phyloP scores from a whole-genome alignment of 2,888 invertebrate species.

The Cremastobaeus sp. region DNA sequence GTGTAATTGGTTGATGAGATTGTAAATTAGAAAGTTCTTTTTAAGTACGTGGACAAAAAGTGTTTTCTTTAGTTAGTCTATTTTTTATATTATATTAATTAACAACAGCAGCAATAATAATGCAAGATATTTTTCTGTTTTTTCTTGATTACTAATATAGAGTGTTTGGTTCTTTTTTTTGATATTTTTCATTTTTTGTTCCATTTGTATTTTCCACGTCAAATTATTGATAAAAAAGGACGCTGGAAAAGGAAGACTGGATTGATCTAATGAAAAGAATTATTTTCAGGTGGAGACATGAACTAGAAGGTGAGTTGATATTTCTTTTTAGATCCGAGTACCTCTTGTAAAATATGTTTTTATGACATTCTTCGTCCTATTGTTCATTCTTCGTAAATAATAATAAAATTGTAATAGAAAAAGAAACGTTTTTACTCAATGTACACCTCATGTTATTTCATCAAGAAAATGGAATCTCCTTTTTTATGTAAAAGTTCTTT shows the following conservation, averaged over 20 bases:
- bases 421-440: no score
- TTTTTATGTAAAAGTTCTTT: no score
- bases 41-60: no score
- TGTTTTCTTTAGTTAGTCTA: no score
- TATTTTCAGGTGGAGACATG: constrained; percentile 56
- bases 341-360: constrained; percentile 45
- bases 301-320: constrained; percentile 51
- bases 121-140: no score
- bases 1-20: no score
- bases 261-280: constrained; percentile 45
- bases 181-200: constrained; percentile 8
- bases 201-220: constrained; percentile 6
- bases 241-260: constrained; percentile 16
- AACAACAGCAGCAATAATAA: no score
- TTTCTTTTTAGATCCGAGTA: constrained; percentile 27
- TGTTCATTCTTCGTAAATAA: constrained; percentile 35
- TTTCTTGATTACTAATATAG: no score
- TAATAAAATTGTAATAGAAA: constrained; percentile 41
- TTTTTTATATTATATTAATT: no score
- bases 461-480: no score
- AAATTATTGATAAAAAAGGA: constrained; percentile 21
- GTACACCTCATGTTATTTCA: no score
- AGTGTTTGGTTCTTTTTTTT: constrained; percentile 9
- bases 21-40: no score
- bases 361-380: constrained; percentile 36